Conservation (phyloP, 2,888 invertebrate species). For the Conus canariensis region DNA sequence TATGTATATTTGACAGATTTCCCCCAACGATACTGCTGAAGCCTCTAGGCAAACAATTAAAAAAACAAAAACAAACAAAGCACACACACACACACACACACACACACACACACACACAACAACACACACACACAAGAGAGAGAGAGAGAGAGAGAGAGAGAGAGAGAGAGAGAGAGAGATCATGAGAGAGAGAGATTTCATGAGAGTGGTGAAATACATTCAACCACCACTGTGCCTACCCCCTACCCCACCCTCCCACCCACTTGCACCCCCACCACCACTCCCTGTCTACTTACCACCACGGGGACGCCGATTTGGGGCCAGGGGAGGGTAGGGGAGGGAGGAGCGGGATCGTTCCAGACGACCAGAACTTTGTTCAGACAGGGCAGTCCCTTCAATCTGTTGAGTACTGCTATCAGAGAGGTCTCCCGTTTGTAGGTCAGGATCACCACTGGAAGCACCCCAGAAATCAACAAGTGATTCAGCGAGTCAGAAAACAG, state of each 20-base stretch:
- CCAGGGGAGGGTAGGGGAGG: not conserved
- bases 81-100: too few species aligned
- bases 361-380: not conserved
- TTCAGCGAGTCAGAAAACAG: not conserved
- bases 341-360: not conserved
- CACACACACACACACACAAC: too few species aligned
- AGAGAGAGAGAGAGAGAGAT: too few species aligned
- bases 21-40: too few species aligned
- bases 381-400: not conserved
- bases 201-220: too few species aligned
- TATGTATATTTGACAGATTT: too few species aligned
- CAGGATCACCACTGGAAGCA: not conserved
- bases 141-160: too few species aligned
- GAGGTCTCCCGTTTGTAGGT: slow-evolving; percentile 1
- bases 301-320: not conserved
- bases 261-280: not conserved
- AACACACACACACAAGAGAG: too few species aligned
- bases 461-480: not conserved
- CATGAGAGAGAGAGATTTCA: too few species aligned
- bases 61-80: too few species aligned
- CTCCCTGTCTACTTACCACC: not conserved
- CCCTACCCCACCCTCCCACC: not conserved
- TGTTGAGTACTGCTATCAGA: not conserved
- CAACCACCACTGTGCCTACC: too few species aligned
- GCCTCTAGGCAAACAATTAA: too few species aligned